phyloP scores from a whole-genome alignment of 2,113 vertebrate genomes.

The Cochlearius cochlearius region DNA sequence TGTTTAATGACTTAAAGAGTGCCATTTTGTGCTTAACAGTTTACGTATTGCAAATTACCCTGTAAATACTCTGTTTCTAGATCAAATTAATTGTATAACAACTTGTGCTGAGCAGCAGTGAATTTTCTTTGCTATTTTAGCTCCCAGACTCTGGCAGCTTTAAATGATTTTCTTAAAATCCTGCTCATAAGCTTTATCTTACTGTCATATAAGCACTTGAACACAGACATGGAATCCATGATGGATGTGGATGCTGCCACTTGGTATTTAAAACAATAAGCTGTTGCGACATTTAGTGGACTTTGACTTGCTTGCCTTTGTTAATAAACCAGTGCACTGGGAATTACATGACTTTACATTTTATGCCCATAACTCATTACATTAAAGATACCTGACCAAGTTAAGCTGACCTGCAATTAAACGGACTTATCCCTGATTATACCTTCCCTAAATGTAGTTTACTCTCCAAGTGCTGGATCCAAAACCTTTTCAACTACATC shows the following conservation, averaged over 20 bases:
- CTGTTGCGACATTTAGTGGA: neutral
- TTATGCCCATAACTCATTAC: neutral
- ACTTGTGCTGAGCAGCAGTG: constrained; percentile 7
- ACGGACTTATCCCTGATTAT: neutral
- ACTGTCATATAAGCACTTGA: neutral
- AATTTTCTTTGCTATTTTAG: neutral
- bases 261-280: neutral
- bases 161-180: neutral
- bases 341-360: neutral
- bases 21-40: constrained; percentile 53
- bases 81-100: constrained; percentile 51
- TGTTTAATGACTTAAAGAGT: constrained; percentile 58
- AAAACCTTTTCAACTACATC: neutral
- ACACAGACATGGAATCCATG: neutral
- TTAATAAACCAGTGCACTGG: neutral
- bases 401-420: neutral
- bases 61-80: constrained; percentile 51
- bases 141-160: neutral
- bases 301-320: neutral
- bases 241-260: neutral
- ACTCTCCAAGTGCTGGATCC: neutral
- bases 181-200: neutral
- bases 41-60: constrained; percentile 44
- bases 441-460: neutral
- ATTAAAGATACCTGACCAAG: neutral